phyloP scores from a whole-genome alignment of 2,888 invertebrate species.

The Drosophila melanosoma region DNA sequence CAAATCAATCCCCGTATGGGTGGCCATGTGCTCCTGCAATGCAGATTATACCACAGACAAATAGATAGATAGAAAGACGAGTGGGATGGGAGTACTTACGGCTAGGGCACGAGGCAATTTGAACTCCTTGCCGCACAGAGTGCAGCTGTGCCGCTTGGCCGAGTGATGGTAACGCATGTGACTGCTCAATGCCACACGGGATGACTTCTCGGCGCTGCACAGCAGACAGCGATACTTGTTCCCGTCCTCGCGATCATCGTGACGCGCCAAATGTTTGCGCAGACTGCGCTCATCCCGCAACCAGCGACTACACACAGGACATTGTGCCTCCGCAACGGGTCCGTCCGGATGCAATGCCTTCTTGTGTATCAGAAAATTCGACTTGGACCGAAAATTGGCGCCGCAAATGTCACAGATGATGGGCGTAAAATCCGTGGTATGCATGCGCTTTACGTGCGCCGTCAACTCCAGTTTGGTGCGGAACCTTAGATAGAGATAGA shows the following conservation, averaged over 20 bases:
- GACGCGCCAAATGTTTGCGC: conserved; percentile 68
- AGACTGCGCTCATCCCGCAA: conserved; percentile 70
- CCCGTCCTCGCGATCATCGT: conserved; percentile 67
- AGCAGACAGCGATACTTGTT: conserved; percentile 65
- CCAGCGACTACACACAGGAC: conserved; percentile 69
- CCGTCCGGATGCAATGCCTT: conserved; percentile 74
- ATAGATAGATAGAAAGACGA: background rate
- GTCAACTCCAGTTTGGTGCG: conserved; percentile 71
- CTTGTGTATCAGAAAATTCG: conserved; percentile 71
- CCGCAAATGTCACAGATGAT: conserved; percentile 77
- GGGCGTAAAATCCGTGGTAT: conserved; percentile 69
- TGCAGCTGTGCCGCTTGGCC: conserved; percentile 68
- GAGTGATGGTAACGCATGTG: conserved; percentile 76
- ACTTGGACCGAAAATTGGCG: conserved; percentile 69
- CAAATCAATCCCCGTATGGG: conserved; percentile 83
- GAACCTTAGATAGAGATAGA: conserved; percentile 44
- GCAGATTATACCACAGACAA: background rate
- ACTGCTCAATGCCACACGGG: conserved; percentile 65
- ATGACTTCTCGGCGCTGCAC: conserved; percentile 68
- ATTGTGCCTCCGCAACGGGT: conserved; percentile 70
- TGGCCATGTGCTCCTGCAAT: conserved; percentile 83
- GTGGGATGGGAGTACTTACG: conserved; percentile 37
- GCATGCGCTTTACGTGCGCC: conserved; percentile 73
- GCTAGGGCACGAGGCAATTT: conserved; percentile 62
- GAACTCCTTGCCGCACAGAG: conserved; percentile 69